These are phyloP conservation scores for Oriolus oriolus DNA, from an alignment of 2,113 vertebrate genomes.

Conservation along the genomic window DNA sequence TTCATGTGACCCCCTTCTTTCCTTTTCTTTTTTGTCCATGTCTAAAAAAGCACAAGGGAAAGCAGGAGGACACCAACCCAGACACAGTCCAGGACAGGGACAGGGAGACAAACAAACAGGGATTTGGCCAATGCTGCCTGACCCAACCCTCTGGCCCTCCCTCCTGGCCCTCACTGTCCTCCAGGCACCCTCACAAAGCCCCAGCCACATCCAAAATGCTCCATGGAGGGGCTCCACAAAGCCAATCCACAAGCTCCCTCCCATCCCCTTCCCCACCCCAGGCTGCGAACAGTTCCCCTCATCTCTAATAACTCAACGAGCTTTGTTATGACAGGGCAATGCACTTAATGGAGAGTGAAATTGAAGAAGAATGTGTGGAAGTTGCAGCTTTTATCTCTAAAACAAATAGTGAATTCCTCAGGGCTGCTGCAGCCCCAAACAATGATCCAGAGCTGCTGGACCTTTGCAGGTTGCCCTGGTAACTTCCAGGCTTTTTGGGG, in stretches of 20 bases:
- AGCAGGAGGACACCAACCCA: not conserved
- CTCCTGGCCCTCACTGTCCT: not conserved
- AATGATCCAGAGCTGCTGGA: constrained; percentile 42
- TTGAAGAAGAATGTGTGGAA: constrained; percentile 76
- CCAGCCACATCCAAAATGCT: not conserved
- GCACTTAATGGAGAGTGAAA: constrained; percentile 67
- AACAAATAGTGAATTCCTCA: constrained; percentile 80
- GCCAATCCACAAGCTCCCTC: not conserved
- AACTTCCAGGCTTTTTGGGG: constrained; percentile 58
- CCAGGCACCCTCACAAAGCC: not conserved
- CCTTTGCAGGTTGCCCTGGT: constrained; percentile 64
- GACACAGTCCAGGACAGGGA: not conserved
- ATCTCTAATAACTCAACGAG: constrained; percentile 3
- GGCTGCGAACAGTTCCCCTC: not conserved
- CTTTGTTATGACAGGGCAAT: constrained; percentile 45
- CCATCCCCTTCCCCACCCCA: not conserved
- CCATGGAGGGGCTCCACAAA: not conserved
- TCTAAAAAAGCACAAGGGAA: not conserved
- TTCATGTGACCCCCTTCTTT: not conserved
- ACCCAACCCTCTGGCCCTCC: not conserved
- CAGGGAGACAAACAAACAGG: not conserved
- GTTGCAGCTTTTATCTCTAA: constrained; percentile 78
- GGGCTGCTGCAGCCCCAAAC: constrained; percentile 57
- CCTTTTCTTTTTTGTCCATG: not conserved
- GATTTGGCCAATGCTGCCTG: not conserved